These are phyloP conservation scores for Meloidogyne hapla DNA, from an alignment of 1,140 invertebrate species.

Conservation along the genomic window DNA sequence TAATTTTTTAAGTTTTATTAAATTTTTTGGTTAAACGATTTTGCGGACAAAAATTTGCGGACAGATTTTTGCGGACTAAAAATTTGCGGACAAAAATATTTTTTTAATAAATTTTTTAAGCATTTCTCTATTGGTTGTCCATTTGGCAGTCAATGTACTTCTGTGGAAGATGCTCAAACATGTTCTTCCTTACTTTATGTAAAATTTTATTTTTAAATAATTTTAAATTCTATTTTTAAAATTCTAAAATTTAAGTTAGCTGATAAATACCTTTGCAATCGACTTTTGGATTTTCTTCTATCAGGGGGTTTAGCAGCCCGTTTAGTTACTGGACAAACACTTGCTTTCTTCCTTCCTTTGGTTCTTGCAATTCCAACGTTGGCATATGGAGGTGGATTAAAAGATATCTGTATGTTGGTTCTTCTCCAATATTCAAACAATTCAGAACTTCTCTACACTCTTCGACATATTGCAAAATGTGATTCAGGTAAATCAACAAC, in stretches of 20 bases:
- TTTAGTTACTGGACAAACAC: conserved; percentile 16
- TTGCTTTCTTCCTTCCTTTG: conserved; percentile 16
- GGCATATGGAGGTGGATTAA: conserved; percentile 10
- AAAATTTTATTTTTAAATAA: conserved; percentile 5
- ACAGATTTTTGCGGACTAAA: too few relatives aligned
- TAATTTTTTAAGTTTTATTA: background rate
- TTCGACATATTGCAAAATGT: background rate
- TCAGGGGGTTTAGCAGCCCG: conserved; percentile 4
- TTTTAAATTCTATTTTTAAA: background rate
- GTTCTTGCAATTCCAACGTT: conserved; percentile 31
- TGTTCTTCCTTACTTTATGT: conserved; percentile 27
- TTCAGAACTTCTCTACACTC: background rate
- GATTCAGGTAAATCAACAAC: background rate
- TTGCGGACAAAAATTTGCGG: too few relatives aligned
- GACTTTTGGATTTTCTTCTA: conserved; percentile 25
- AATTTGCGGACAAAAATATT: too few relatives aligned
- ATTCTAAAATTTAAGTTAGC: conserved; percentile 27
- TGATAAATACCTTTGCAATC: conserved; percentile 31
- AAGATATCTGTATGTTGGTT: background rate
- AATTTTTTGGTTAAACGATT: background rate
- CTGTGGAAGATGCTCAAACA: conserved; percentile 8
- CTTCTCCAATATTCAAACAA: background rate
- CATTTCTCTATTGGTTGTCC: conserved; percentile 31
- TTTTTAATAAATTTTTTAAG: background rate
- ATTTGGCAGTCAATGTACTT: conserved; percentile 18